Evolutionary conservation across 2,888 invertebrate genomes (phyloP).

Genomic region (Merodon equestris): DNA sequence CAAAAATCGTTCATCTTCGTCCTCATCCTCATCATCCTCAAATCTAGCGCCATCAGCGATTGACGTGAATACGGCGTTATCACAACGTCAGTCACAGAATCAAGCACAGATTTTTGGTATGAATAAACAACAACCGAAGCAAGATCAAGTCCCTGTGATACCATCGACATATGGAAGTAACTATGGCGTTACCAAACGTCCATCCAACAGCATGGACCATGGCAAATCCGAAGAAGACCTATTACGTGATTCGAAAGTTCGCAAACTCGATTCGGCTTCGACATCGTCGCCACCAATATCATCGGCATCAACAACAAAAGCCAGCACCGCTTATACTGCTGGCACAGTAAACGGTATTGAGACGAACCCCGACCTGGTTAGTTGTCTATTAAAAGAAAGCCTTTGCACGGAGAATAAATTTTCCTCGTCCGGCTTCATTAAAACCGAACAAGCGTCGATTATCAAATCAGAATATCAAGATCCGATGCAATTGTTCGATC

Average conservation of each 20-base stretch:
- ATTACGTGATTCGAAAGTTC: conserved; percentile 74
- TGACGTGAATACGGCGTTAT: conserved; percentile 37
- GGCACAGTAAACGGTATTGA: conserved; percentile 83
- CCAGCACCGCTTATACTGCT: conserved; percentile 19
- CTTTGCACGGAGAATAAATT: conserved; percentile 76
- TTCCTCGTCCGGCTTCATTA: conserved; percentile 72
- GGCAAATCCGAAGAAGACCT: conserved; percentile 71
- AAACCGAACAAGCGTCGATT: conserved; percentile 72
- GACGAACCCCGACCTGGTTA: conserved; percentile 85
- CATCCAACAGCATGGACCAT: conserved; percentile 55
- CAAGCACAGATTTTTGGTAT: conserved; percentile 42
- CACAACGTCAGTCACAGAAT: conserved; percentile 39
- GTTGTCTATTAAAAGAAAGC: conserved; percentile 85
- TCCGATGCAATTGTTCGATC: conserved; percentile 75
- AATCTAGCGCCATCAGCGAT: conserved; percentile 26
- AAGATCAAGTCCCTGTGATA: conserved; percentile 51
- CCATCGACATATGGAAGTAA: conserved; percentile 70
- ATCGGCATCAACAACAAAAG: conserved; percentile 23
- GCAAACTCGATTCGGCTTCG: conserved; percentile 72
- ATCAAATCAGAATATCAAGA: conserved; percentile 74
- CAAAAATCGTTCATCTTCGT: conserved; percentile 72
- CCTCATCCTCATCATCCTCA: conserved; percentile 38
- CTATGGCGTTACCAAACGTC: conserved; percentile 68
- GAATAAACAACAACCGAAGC: conserved; percentile 50
- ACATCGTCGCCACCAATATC: conserved; percentile 24